phyloP scores from a whole-genome alignment of 2,888 invertebrate species.

The Agrotis puta region DNA sequence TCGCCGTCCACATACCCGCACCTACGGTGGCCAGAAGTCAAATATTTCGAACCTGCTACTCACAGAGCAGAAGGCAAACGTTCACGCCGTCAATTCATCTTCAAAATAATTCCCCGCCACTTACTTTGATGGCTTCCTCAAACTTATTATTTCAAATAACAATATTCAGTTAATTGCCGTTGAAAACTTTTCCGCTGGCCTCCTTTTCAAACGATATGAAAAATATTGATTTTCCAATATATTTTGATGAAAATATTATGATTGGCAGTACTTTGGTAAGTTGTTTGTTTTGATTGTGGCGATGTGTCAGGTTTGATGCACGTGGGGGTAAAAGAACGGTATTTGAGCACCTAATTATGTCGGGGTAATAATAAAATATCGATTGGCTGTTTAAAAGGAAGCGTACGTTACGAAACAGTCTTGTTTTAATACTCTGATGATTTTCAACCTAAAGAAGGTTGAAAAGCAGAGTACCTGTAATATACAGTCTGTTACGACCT shows the following conservation, averaged over 20 bases:
- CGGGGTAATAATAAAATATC: not conserved
- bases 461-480: no score
- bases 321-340: conserved; percentile 20
- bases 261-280: conserved; percentile 17
- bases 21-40: no score
- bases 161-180: conserved; percentile 2
- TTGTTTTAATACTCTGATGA: no score
- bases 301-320: conserved; percentile 1
- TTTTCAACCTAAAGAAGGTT: no score
- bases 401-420: not conserved
- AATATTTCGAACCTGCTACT: no score
- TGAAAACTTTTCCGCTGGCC: conserved; percentile 25
- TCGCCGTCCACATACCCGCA: no score
- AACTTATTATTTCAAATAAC: conserved; percentile 10
- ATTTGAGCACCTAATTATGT: conserved; percentile 8
- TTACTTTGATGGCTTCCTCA: not conserved
- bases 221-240: conserved; percentile 37
- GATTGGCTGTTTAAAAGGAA: not conserved
- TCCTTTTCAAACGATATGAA: not conserved
- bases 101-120: not conserved
- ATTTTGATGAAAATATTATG: conserved; percentile 8
- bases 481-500: no score
- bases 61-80: no score
- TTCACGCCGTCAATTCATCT: not conserved
- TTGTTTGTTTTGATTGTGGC: conserved; percentile 9